phyloP scores from a whole-genome alignment of 2,113 vertebrate species.

The Raja brachyura region DNA sequence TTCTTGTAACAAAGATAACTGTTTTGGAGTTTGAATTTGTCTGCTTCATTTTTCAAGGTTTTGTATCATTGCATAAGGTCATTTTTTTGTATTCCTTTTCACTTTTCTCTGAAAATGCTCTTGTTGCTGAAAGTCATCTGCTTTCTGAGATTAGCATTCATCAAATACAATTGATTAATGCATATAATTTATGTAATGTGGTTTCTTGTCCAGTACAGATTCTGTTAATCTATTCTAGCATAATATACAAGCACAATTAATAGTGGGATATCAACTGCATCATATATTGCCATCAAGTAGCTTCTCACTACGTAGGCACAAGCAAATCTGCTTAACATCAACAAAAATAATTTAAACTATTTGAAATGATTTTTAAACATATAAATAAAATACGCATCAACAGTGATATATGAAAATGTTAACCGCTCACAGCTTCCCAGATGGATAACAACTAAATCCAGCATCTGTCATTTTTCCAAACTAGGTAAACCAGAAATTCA shows the following conservation, averaged over 20 bases:
- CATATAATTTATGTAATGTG: neutral
- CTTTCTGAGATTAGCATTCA: slow-evolving; percentile 21
- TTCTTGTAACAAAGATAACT: slow-evolving; percentile 13
- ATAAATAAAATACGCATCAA: slow-evolving; percentile 25
- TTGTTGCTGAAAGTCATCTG: slow-evolving; percentile 26
- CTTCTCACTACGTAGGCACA: neutral
- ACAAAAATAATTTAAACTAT: slow-evolving; percentile 27
- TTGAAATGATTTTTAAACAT: slow-evolving; percentile 26
- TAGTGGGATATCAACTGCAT: slow-evolving; percentile 1
- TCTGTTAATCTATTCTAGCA: slow-evolving; percentile 29
- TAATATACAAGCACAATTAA: slow-evolving; percentile 25
- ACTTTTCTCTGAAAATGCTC: neutral
- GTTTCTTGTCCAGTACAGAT: slow-evolving; percentile 10
- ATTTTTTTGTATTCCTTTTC: neutral
- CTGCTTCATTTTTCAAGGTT: slow-evolving; percentile 10
- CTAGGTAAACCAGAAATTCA: neutral
- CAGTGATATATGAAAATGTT: slow-evolving; percentile 22
- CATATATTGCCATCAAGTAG: neutral
- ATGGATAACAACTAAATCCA: neutral
- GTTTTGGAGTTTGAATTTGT: slow-evolving; percentile 22
- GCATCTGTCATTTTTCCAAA: neutral
- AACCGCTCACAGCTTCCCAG: neutral
- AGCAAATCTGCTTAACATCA: neutral
- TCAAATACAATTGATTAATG: slow-evolving; percentile 1
- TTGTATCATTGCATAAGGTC: neutral